Evolutionary conservation across 1,140 invertebrate species (phyloP).

Genomic region (Brachionus asplanchnoidis): DNA sequence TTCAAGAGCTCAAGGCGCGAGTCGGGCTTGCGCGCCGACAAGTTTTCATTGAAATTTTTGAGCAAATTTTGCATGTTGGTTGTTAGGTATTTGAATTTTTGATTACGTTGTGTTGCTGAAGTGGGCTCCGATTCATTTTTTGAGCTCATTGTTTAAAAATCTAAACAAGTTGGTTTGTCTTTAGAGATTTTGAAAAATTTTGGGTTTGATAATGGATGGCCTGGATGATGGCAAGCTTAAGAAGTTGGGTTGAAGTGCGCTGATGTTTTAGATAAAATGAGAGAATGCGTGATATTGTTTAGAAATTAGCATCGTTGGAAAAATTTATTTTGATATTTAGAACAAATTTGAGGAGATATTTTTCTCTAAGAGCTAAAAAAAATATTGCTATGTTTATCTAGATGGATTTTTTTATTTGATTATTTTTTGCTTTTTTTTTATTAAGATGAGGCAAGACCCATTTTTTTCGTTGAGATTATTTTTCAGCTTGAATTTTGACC

Average conservation of each 20-base stretch:
- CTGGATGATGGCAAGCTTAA: not conserved
- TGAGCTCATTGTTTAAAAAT: not conserved
- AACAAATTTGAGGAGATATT: not conserved
- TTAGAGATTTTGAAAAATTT: not conserved
- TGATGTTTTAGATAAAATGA: not conserved
- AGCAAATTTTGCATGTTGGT: conserved; percentile 36
- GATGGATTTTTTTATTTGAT: not conserved
- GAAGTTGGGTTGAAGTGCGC: not conserved
- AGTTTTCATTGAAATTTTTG: conserved; percentile 17
- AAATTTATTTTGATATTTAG: not conserved
- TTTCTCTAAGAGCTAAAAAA: not conserved
- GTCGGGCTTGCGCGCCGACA: not conserved
- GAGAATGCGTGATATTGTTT: not conserved
- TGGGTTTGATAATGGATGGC: not conserved
- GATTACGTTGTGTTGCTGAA: not conserved
- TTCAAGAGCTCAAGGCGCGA: not conserved
- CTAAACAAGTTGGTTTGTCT: not conserved
- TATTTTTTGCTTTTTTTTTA: not conserved
- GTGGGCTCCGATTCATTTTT: not conserved
- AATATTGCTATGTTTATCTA: not conserved
- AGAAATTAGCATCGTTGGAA: not conserved
- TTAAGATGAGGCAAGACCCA: not conserved
- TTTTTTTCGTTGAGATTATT: not conserved
- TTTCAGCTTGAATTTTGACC: no score
- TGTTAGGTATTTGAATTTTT: conserved; percentile 36